A percentile compares a stretch with the other conserved stretches of the same genome.
Evolutionary conservation across 2,113 vertebrate genomes (phyloP).

Genomic region (Zingel zingel): DNA sequence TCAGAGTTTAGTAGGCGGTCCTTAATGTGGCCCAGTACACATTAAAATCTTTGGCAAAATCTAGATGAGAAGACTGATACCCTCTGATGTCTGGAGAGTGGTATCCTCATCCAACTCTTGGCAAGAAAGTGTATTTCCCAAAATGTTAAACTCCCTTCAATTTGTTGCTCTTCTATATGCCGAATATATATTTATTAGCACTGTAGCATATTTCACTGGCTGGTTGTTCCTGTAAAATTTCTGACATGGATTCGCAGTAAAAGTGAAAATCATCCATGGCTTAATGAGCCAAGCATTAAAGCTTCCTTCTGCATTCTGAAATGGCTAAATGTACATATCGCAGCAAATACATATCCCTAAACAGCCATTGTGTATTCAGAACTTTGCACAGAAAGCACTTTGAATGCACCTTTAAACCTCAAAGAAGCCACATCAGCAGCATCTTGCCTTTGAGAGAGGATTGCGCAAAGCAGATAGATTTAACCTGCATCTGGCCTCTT

Average conservation of each 20-base stretch:
- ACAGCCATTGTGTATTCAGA: slow-evolving; percentile 42
- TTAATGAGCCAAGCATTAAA: slow-evolving; percentile 27
- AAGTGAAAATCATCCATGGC: slow-evolving; percentile 7
- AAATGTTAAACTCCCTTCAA: background rate
- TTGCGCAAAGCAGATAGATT: slow-evolving; percentile 47
- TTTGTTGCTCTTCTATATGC: slow-evolving; percentile 12
- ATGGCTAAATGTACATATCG: slow-evolving; percentile 38
- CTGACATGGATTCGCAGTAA: background rate
- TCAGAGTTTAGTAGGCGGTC: too few relatives aligned
- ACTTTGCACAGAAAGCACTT: slow-evolving; percentile 66
- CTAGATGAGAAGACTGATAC: background rate
- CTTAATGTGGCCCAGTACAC: too few relatives aligned
- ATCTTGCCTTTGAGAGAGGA: slow-evolving; percentile 59
- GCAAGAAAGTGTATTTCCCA: too few relatives aligned
- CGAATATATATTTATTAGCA: background rate
- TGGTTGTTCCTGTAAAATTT: background rate
- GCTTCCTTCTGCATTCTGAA: slow-evolving; percentile 8
- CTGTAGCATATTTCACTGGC: background rate
- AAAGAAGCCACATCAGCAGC: slow-evolving; percentile 72
- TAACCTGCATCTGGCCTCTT: slow-evolving; percentile 47
- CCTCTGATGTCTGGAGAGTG: background rate
- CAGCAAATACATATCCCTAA: slow-evolving; percentile 54
- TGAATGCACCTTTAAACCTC: slow-evolving; percentile 57
- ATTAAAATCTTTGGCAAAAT: too few relatives aligned
- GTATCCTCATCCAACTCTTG: background rate